Evolutionary conservation across 2,888 invertebrate genomes (phyloP), one percentile per base, ranked within the genome.

Genomic region (Calliphora vomitoria): DNA sequence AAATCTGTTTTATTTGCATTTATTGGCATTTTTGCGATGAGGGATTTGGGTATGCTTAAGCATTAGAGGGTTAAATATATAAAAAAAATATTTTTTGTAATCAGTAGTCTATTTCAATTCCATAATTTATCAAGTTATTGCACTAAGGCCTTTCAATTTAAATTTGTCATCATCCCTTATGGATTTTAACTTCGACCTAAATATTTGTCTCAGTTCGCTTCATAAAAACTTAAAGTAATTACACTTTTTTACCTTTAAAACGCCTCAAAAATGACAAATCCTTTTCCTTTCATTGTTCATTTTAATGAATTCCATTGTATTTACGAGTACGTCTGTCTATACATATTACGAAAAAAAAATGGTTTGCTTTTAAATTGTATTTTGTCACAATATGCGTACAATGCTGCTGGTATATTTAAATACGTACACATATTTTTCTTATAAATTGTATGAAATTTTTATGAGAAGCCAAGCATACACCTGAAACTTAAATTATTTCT

Each of bases 231-330:
- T 62, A 35, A 62, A 55, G 55, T 55, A 20, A 55, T 55, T 55
- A 58, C 58, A 58, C 6, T 15, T 41, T 44, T 66, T 20, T 13
- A 20, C 41, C 20, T 66, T 41, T 41, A 18, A 20, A 66, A 20
- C 25, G 3, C n/a, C 44, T 68, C 13, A 69, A 47, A 35, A 60
- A 18, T 60, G 44, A 35, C n/a, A 60, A 69, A 69, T 25, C 18
- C n/a, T 8, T 20, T 60, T 15, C 1, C 31, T 25, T 81, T 38
- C 50, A 53, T 72, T 60, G 62, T 62, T 25, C 31, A 62, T n/a
- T 66, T 81, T 44, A 64, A 74, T 41, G n/a, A 64, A 41, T 41
- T 81, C 41, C n/a, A 58, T 58, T n/a, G 31, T 68, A 25, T 58
- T 31, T 25, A 31, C 25, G 15, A 58, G 20, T 25, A 25, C 25